Base-by-base conservation (phyloP, 2,888 invertebrate genomes). In the Erebia aethiops region DNA sequence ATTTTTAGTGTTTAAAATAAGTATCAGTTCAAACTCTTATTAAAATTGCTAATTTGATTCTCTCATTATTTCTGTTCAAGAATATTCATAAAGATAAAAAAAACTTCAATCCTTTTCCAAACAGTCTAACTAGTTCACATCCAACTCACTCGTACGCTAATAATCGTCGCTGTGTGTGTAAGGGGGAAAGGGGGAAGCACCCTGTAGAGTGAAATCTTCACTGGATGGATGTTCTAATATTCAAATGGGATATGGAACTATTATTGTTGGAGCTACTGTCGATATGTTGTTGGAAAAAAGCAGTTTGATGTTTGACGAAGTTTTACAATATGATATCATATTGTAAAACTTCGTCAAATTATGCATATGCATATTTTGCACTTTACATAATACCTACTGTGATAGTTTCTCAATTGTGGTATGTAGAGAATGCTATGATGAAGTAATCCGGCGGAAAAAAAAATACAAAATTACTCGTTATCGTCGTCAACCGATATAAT, bases 211-310 rank as follows among this genome's bases (percentile, higher is more conserved):
- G 84, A 88, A 91, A 92, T 93, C 91, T 92, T 92, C 92, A 86
- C 83, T 88, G 85, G 91, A 92, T 92, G 92, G 91, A 92, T 92
- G 92, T 92, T 92, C 92, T 93, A 93, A 93, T 93, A 93, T 93
- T 92, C 92, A 93, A 93, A 93, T 93, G 92, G 92, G 90, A 92
- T 92, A 90, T 91, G 91, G 93, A 93, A 93, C 93, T 93, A 93
- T 92, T 93, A 92, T 93, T 93, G 92, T 92, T 89, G 88, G 90
- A 93, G 92, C 92, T 87, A 92, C 91, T 93, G 92, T 92, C 92
- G 91, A 93, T 93, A 91, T 87, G 78, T 81, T 78, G 70, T 70
- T 52, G 76, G 87, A 76, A 46, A 43, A 14, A 79, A 21, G 8
- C 10, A 77, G 79, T 77, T 92, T 92, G 91, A 83, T 91, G 80